phyloP scores from a whole-genome alignment of 2,888 invertebrate genomes.

The Hypomecis punctinalis region DNA sequence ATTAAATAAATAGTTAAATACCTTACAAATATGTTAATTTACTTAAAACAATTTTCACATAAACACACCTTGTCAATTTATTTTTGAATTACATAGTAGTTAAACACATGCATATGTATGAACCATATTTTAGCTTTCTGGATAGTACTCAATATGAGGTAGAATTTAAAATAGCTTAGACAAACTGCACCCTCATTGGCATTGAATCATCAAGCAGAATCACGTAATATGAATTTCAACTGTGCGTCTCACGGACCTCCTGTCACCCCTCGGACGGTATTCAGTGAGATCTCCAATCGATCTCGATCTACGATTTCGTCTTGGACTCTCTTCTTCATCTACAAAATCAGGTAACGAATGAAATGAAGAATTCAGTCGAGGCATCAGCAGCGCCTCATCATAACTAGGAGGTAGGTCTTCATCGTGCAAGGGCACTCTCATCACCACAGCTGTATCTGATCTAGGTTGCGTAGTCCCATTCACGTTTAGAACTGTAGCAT shows the following conservation, averaged over 20 bases:
- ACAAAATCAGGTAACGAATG: conserved; percentile 83
- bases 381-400: conserved; percentile 91
- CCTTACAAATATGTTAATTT: background rate
- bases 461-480: conserved; percentile 61
- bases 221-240: conserved; percentile 64
- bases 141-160: too few relatives aligned
- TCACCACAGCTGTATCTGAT: conserved; percentile 60
- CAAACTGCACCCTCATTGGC: too few relatives aligned
- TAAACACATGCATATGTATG: too few relatives aligned
- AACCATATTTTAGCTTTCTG: too few relatives aligned
- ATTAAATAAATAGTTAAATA: conserved; percentile 11
- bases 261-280: conserved; percentile 64
- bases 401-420: conserved; percentile 88
- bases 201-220: conserved; percentile 4
- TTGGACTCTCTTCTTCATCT: conserved; percentile 66
- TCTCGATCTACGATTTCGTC: conserved; percentile 70
- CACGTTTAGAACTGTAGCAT: conserved; percentile 73
- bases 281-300: conserved; percentile 79
- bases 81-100: background rate
- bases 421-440: conserved; percentile 66
- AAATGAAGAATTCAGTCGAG: conserved; percentile 87
- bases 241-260: conserved; percentile 74
- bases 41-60: too few relatives aligned
- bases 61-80: background rate
- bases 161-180: too few relatives aligned